Base-by-base conservation (phyloP, 2,113 vertebrate species). In the Microtus pennsylvanicus region DNA sequence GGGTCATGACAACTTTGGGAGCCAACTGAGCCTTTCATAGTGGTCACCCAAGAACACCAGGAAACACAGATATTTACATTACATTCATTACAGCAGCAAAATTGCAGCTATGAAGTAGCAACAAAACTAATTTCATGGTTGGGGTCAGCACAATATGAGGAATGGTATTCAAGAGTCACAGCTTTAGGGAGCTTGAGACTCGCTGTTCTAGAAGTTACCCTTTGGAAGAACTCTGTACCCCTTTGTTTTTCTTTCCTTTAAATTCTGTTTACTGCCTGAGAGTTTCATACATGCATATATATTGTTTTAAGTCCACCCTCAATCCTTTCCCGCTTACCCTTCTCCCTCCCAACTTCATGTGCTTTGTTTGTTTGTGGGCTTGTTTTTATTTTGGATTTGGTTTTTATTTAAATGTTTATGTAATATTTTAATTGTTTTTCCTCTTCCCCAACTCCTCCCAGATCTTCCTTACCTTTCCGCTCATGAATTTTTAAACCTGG, bases 251-350 rank as follows among this genome's bases (percentile, higher is more conserved):
- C 35, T 38, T 83, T 38, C 35, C 35, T 38, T 63, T 83, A 28
- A 42, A 28, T 63, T 42, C 13, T 63, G 38, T 28, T 28, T 16
- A 30, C 22, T 17, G 58, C 63, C 28, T 28, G 22, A 82, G 35
- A 82, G 38, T 61, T 83, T 63, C 58, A 83, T 28, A 10, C n/a
- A 63, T 63, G n/a, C 7, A 83, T 63, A 63, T 28, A 61, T 7
- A 26, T 9, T 42, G 3, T 9, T 61, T 82, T 26, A 82, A 38
- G 35, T 26, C 24, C 13, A 61, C 3, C 22, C 55, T 61, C 12
- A 3, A 16, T 38, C 35, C 12, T 61, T 12, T 22, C 50, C 14
- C 3, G 0, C 4, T 19, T 55, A 3, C n/a, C 22, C 55, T 26
- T 42, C 14, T 14, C 33, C 78, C 78, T 81, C 22, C n/a, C 80